Evolutionary conservation across 1,140 invertebrate species (phyloP), one percentile per base, ranked within the genome.

Genomic region (Calycopis cecrops): DNA sequence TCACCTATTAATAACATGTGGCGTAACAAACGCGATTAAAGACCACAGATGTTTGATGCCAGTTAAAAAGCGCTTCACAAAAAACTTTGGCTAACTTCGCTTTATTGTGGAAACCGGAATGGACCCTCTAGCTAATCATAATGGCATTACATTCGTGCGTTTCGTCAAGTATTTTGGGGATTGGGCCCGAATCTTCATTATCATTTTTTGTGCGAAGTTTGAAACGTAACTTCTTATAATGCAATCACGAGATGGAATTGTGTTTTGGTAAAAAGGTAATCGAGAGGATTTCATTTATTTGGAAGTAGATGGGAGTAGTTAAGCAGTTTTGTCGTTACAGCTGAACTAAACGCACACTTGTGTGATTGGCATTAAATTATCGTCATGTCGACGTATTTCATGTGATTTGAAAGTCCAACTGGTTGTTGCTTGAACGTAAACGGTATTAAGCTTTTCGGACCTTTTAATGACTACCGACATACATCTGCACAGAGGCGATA

Each of bases 101-200:
- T 83, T 84, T 80, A 79, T 82, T 69, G 69, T 63, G 68, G 67
- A 85, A 83, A 86, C 83, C 79, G 78, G 81, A 83, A 82, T 86
- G 64, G 61, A 62, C 73, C 73, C 79, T 86, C 82, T 80, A 78
- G 76, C 81, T 86, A 85, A 86, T 86, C 76, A 76, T 86, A 85
- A 85, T 85, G 70, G 75, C 73, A 85, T 82, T 86, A 85, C 78
- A 83, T 82, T 84, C 77, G 80, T 81, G 81, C 75, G 77, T 79
- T 81, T 79, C 68, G 68, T 80, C 71, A 79, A 82, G 79, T 79
- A 77, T 85, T 71, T 66, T 60, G 57, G 62, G 70, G 73, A 70
- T 37, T 65, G 65, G 60, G 63, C 59, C 57, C 55, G 71, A 62
- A 67, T 62, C 64, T 60, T 73, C 71, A 67, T 73, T 57, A 67